A percentile compares a stretch with the other conserved stretches of the same genome.
phyloP scores from a whole-genome alignment of 2,888 invertebrate genomes.

The Mythimna lalbum region DNA sequence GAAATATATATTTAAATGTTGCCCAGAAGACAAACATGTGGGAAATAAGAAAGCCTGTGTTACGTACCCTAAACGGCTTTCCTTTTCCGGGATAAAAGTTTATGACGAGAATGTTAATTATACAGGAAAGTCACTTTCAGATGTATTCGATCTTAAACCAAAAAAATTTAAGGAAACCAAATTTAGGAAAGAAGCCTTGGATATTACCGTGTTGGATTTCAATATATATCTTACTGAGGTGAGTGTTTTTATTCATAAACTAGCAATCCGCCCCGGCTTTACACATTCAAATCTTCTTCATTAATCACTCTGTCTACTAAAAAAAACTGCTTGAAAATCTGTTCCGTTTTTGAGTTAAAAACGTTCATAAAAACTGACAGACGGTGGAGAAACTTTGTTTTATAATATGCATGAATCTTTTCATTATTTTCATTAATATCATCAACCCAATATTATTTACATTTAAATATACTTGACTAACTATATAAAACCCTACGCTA shows the following conservation, averaged over 20 bases:
- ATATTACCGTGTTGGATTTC: slow-evolving; percentile 10
- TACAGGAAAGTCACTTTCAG: slow-evolving; percentile 22
- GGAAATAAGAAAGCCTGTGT: background rate
- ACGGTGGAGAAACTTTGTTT: no score
- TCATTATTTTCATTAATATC: no score
- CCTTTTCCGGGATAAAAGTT: slow-evolving; percentile 28
- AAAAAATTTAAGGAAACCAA: slow-evolving; percentile 12
- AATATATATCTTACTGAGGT: slow-evolving; percentile 44
- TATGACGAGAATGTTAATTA: slow-evolving; percentile 18
- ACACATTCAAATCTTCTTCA: no score
- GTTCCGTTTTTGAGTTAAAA: no score
- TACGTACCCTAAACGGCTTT: background rate
- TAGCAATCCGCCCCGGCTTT: no score
- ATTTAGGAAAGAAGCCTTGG: background rate
- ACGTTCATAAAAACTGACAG: no score
- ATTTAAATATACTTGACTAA: no score
- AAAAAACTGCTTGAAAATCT: no score
- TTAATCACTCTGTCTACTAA: no score
- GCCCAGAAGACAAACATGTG: slow-evolving; percentile 8
- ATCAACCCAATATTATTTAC: no score
- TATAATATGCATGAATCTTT: no score
- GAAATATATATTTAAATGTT: slow-evolving; percentile 26
- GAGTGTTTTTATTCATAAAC: background rate
- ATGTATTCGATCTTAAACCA: slow-evolving; percentile 19
- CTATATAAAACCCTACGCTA: no score